Percentiles rank a stretch among this genome's conserved stretches.
These are phyloP conservation scores for Prionailurus viverrinus DNA, from an alignment of 2,113 vertebrate species.

Conservation along the genomic window DNA sequence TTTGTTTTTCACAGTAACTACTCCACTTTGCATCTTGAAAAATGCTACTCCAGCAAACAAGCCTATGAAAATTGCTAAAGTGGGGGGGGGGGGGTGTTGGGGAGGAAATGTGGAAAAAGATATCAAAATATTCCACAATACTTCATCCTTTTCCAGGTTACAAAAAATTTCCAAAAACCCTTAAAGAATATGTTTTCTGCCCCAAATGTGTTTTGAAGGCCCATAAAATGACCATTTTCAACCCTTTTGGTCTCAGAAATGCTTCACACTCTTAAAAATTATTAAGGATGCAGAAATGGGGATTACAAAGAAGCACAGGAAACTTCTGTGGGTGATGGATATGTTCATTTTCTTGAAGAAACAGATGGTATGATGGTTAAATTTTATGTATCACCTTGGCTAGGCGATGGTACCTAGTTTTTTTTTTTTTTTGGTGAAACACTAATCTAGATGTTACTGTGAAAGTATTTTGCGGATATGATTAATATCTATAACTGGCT, in stretches of 20 bases:
- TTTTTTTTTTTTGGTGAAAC: neutral
- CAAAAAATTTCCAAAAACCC: neutral
- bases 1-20: slow-evolving; percentile 45
- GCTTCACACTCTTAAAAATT: neutral
- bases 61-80: neutral
- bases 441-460: neutral
- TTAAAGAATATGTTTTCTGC: neutral
- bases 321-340: neutral
- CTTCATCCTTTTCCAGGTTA: neutral
- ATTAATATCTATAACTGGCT: neutral
- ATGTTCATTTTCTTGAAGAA: neutral
- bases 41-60: slow-evolving; percentile 27
- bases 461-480: neutral
- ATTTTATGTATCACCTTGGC: neutral
- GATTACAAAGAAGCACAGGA: neutral
- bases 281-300: neutral
- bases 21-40: slow-evolving; percentile 25
- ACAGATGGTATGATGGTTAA: neutral
- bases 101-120: neutral
- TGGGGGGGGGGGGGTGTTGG: too few relatives aligned
- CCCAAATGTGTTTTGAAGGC: neutral
- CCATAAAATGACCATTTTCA: neutral
- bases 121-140: neutral
- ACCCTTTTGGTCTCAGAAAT: neutral
- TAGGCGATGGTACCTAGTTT: neutral